Evolutionary conservation across 2,888 invertebrate genomes (phyloP), one percentile per base, ranked within the genome.

Genomic region (Cepaea hortensis): DNA sequence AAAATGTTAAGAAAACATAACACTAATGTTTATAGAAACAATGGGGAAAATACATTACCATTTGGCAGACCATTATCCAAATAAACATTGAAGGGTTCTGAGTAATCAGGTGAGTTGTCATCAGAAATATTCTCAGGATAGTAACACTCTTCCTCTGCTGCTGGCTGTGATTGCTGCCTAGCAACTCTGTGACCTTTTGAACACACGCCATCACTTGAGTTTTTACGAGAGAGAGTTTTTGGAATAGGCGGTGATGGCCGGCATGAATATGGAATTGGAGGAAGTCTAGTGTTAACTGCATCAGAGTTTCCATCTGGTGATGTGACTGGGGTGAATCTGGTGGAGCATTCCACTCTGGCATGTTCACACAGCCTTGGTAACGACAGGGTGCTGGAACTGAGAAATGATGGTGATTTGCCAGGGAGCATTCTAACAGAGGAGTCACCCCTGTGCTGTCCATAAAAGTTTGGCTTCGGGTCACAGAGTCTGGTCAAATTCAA

Each of bases 191-290:
- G 6, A 55, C 55, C 55, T 11, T 11, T 55, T 11, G 55, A 55
- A 11, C 7, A 55, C 55, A 55, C 11, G 55, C 55, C 6, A 11
- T 55, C 55, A 55, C 55, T 55, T 55, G 68, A 20, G 68, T 68
- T 68, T n/a, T 5, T 20, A 11, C 18, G 20, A 68, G 68, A 68
- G 68, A 7, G 68, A 15, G 11, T 55, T 61, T 79, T 61, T 23
- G 77, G 77, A 61, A 61, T 55, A 11, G 77, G 77, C 13, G 61
- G 55, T 4, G 61, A 79, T 79, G 77, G 77, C 48, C 77, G 20
- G 23, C 61, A 55, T 3, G 77, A 61, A 48, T 79, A 79, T 23
- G 77, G 77, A 15, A 79, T 79, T n/a, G 61, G 55, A 23, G 77
- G 77, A 7, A 13, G 55, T 79, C 48, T 61, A n/a, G 9, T 77